A percentile compares a stretch with the other conserved stretches of the same genome.
These are phyloP conservation scores for Myathropa florea DNA, from an alignment of 2,888 invertebrate species.

Conservation along the genomic window DNA sequence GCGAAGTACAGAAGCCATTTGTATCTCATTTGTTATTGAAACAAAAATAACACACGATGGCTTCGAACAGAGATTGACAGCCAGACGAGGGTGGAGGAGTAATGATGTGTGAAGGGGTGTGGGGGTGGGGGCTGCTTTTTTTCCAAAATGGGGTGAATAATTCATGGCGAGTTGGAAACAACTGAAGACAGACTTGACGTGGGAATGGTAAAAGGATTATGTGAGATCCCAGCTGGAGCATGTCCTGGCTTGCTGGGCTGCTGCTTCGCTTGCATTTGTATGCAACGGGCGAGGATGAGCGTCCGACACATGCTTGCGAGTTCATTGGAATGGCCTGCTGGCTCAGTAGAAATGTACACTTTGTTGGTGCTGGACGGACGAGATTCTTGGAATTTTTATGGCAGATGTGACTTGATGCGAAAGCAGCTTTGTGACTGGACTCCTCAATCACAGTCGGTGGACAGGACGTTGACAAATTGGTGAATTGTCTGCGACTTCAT, in stretches of 20 bases:
- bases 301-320: not conserved
- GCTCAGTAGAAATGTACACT: not conserved
- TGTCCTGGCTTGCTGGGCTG: not conserved
- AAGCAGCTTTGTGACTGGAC: not conserved
- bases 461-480: not conserved
- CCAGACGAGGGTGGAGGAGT: not conserved
- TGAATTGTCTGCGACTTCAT: not conserved
- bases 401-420: not conserved
- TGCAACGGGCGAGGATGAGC: not conserved
- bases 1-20: constrained; percentile 9
- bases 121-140: not conserved
- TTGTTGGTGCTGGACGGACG: not conserved
- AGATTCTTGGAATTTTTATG: not conserved
- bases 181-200: not conserved
- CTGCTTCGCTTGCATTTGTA: not conserved
- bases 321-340: not conserved
- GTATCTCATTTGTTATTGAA: constrained; percentile 19
- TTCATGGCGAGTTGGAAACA: not conserved
- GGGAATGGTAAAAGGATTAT: not conserved
- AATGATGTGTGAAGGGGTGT: not conserved
- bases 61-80: not conserved
- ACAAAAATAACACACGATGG: not conserved
- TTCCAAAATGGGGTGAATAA: not conserved
- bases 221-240: not conserved
- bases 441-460: not conserved